phyloP scores from a whole-genome alignment of 2,797 vertebrate species.

The Mormyrops attenuatus region DNA sequence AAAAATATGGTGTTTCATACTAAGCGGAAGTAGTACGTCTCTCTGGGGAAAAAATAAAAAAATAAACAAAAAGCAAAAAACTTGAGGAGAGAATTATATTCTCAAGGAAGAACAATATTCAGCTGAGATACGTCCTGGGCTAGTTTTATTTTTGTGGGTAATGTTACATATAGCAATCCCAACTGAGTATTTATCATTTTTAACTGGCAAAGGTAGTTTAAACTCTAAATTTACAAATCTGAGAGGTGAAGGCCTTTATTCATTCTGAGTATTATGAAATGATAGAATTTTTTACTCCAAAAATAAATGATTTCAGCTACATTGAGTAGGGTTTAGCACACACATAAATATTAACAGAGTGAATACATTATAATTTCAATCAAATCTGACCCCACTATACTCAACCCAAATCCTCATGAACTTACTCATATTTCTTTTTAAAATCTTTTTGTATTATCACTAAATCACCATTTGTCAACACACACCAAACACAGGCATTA shows the following conservation, averaged over 20 bases:
- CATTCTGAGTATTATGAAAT: background rate
- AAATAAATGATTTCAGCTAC: background rate
- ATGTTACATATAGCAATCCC: background rate
- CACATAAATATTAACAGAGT: background rate
- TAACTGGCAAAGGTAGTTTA: background rate
- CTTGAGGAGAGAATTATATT: background rate
- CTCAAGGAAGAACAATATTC: background rate
- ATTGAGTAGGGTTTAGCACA: background rate
- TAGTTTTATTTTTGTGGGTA: background rate
- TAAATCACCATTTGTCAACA: background rate
- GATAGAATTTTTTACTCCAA: background rate
- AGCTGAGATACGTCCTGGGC: background rate
- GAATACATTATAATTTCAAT: background rate
- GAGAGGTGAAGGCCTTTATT: background rate
- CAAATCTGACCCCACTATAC: background rate
- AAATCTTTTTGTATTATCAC: background rate
- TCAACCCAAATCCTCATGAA: background rate
- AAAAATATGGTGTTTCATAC: conserved; percentile 5
- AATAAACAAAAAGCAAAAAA: background rate
- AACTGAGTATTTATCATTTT: background rate
- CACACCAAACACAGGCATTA: background rate
- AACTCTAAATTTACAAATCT: background rate
- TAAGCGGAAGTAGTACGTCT: background rate
- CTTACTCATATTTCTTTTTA: background rate
- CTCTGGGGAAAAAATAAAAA: background rate